Percentiles rank a stretch among this genome's conserved stretches.
phyloP scores from a whole-genome alignment of 1,140 invertebrate species.

The Zaprionus vittiger region DNA sequence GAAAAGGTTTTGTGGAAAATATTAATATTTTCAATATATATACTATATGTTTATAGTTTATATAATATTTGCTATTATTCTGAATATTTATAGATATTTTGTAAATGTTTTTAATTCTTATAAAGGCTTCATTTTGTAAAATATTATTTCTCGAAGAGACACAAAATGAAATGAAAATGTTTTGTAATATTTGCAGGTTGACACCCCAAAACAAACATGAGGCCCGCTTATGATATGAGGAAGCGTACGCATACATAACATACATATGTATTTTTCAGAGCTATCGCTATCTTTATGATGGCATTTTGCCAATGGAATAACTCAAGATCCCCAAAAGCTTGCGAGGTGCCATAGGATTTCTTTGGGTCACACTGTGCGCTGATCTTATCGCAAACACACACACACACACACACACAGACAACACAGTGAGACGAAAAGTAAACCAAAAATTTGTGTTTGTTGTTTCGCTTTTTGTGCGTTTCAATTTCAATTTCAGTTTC shows the following conservation, averaged over 20 bases:
- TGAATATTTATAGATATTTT: too few relatives aligned
- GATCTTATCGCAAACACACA: slow-evolving; percentile 37
- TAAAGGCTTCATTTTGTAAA: background rate
- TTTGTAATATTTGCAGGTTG: background rate
- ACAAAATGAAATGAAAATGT: background rate
- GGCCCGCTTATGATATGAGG: slow-evolving; percentile 10
- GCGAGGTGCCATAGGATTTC: slow-evolving; percentile 23
- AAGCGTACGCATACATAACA: slow-evolving; percentile 8
- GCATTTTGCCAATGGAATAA: slow-evolving; percentile 14
- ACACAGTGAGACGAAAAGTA: background rate
- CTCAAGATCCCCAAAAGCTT: slow-evolving; percentile 41
- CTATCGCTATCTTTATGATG: slow-evolving; percentile 44
- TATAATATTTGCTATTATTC: too few relatives aligned
- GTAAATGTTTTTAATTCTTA: background rate
- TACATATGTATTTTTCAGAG: background rate
- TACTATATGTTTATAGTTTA: too few relatives aligned
- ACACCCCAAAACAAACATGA: background rate
- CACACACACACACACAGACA: background rate
- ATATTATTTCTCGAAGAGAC: background rate
- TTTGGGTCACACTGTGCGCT: slow-evolving; percentile 40
- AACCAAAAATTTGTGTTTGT: slow-evolving; percentile 16
- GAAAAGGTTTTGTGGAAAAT: background rate
- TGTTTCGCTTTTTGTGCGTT: slow-evolving; percentile 24
- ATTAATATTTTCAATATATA: too few relatives aligned
- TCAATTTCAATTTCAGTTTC: slow-evolving; percentile 29